A percentile compares a stretch with the other conserved stretches of the same genome.
Evolutionary conservation across 2,797 vertebrate species (phyloP).

Genomic region (Cyclopterus lumpus): DNA sequence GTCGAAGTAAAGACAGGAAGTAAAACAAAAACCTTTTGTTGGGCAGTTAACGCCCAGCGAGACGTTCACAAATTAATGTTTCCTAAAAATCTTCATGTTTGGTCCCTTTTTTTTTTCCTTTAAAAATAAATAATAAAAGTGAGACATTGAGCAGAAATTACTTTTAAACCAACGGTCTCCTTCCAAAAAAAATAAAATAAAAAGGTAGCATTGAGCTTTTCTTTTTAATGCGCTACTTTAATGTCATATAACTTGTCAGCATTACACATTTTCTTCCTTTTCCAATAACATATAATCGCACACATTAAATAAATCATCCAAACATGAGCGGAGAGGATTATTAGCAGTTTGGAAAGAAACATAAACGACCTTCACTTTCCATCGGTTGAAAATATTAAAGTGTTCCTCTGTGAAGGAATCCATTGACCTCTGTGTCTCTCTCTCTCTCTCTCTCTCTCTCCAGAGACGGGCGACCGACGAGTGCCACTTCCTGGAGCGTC

Average conservation of each 20-base stretch:
- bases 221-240: constrained; percentile 24
- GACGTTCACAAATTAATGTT: too few relatives aligned
- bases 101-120: too few relatives aligned
- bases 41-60: too few relatives aligned
- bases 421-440: too few relatives aligned
- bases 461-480: constrained; percentile 96
- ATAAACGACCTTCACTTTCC: constrained; percentile 12
- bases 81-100: too few relatives aligned
- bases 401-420: too few relatives aligned
- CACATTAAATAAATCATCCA: constrained; percentile 3
- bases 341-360: constrained; percentile 3
- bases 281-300: constrained; percentile 1
- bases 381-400: background rate
- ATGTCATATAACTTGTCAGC: constrained; percentile 32
- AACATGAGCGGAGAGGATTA: background rate
- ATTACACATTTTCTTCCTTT: background rate
- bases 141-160: constrained; percentile 8
- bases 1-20: too few relatives aligned
- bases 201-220: constrained; percentile 34
- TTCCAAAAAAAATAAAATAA: constrained; percentile 8
- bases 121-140: background rate
- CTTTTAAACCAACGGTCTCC: background rate
- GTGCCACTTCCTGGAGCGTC: constrained; percentile 94
- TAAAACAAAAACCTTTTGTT: too few relatives aligned
- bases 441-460: constrained; percentile 37